Conservation (phyloP, 2,888 invertebrate genomes). For the Sarcophaga rosellei region DNA sequence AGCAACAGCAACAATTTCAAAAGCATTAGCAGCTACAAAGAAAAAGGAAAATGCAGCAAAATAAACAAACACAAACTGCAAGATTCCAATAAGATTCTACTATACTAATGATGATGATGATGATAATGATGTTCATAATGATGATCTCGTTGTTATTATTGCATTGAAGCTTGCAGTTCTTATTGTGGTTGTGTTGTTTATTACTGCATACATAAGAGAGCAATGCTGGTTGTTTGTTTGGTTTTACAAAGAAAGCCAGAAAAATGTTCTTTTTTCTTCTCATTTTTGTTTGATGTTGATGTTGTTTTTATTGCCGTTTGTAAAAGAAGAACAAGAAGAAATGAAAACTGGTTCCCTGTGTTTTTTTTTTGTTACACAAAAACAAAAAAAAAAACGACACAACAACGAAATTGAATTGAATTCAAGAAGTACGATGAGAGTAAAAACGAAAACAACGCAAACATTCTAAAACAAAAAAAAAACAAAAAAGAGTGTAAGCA, state of each 20-base stretch:
- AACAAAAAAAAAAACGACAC: conserved; percentile 22
- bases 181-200: conserved; percentile 30
- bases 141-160: conserved; percentile 41
- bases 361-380: conserved; percentile 48
- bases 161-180: neutral
- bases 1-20: conserved; percentile 18
- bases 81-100: conserved; percentile 46
- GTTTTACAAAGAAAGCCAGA: conserved; percentile 67
- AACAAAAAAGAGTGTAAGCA: conserved; percentile 33
- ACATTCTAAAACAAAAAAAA: conserved; percentile 23
- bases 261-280: conserved; percentile 25
- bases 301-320: neutral
- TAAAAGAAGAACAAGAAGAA: conserved; percentile 34
- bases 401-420: conserved; percentile 42
- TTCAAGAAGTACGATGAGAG: conserved; percentile 24
- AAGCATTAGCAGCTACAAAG: neutral
- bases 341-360: conserved; percentile 61
- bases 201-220: neutral
- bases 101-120: conserved; percentile 15
- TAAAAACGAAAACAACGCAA: conserved; percentile 22
- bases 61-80: conserved; percentile 54
- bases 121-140: conserved; percentile 19
- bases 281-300: neutral
- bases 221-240: conserved; percentile 16
- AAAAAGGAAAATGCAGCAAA: neutral